Conservation (phyloP, 2,113 vertebrate genomes). For the Alligator sinensis region DNA sequence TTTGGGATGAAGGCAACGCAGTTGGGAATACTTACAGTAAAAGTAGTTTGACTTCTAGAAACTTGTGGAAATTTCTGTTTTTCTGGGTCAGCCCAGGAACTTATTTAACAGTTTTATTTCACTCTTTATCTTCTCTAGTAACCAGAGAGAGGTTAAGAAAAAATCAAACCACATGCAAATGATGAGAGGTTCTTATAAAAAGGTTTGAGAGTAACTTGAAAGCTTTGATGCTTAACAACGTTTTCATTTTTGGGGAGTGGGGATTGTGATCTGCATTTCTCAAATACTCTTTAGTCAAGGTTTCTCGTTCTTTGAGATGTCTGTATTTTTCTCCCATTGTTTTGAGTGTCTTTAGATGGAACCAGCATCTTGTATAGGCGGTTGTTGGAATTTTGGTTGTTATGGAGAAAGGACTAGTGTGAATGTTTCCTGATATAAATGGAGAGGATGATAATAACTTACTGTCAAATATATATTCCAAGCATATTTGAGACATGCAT, state of each 20-base stretch:
- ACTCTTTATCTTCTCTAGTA: background rate
- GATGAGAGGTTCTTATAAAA: background rate
- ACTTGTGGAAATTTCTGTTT: too few relatives aligned
- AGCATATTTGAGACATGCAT: background rate
- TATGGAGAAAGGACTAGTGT: background rate
- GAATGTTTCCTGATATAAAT: background rate
- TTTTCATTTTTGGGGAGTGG: background rate
- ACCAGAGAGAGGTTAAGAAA: background rate
- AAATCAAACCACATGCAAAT: background rate
- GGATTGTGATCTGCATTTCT: background rate
- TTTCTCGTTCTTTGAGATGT: background rate
- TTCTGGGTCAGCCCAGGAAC: too few relatives aligned
- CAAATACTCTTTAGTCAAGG: background rate
- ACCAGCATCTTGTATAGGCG: background rate
- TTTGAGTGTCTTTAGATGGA: background rate
- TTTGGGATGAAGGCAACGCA: too few relatives aligned
- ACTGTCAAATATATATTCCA: background rate
- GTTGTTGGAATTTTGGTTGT: background rate
- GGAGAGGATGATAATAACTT: background rate
- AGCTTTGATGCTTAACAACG: too few relatives aligned
- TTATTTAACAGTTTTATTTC: too few relatives aligned
- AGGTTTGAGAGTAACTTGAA: background rate
- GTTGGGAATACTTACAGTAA: too few relatives aligned
- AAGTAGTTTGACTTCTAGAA: too few relatives aligned
- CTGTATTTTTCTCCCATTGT: background rate